Percentiles rank a stretch among this genome's conserved stretches.
Conservation (phyloP, 2,113 vertebrate species). For the Zonotrichia leucophrys region DNA sequence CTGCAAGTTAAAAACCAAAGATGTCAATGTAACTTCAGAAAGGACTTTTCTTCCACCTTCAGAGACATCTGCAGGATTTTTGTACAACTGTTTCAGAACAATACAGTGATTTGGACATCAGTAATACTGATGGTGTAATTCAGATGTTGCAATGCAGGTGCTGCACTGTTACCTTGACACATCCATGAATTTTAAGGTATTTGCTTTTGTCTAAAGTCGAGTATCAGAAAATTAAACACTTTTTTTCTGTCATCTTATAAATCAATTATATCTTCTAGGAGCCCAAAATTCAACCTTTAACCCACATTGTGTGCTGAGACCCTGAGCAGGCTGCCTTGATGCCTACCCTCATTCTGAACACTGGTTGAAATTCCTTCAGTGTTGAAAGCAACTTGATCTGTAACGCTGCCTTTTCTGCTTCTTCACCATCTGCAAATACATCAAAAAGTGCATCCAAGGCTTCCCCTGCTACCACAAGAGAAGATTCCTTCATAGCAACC, state of each 20-base stretch:
- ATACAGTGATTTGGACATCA: not conserved
- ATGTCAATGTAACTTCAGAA: not conserved
- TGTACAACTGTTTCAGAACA: not conserved
- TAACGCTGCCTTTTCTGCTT: constrained; percentile 85
- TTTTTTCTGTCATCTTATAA: not conserved
- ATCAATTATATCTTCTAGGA: not conserved
- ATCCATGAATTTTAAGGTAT: not conserved
- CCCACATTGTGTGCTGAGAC: not conserved
- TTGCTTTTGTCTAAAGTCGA: not conserved
- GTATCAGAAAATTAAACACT: not conserved
- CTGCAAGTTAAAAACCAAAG: not conserved
- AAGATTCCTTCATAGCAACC: constrained; percentile 83
- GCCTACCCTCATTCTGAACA: constrained; percentile 90
- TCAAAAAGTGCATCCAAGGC: constrained; percentile 94
- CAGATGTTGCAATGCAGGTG: not conserved
- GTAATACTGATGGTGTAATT: not conserved
- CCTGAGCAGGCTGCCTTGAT: not conserved
- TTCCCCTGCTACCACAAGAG: constrained; percentile 90
- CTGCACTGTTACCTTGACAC: not conserved
- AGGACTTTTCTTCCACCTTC: not conserved
- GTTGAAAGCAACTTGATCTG: constrained; percentile 83
- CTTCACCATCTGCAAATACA: constrained; percentile 92
- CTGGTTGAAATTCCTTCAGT: constrained; percentile 88
- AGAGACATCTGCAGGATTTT: not conserved
- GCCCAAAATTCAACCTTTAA: not conserved